Evolutionary conservation across 2,888 invertebrate genomes (phyloP).

Genomic region (Eupeodes luniger): DNA sequence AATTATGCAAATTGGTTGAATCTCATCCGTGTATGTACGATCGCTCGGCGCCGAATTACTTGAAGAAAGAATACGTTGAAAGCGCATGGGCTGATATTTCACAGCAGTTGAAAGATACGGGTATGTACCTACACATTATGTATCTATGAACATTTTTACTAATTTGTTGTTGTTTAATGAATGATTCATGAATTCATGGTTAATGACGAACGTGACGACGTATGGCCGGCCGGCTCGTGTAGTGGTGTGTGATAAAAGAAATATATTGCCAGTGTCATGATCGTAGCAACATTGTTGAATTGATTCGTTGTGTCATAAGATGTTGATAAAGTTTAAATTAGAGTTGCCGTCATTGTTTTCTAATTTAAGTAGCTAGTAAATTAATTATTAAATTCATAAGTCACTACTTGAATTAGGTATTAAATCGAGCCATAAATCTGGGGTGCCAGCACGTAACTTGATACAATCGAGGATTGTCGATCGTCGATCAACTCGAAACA

Average conservation of each 20-base stretch:
- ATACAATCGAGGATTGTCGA: too few relatives aligned
- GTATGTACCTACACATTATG: slow-evolving; percentile 79
- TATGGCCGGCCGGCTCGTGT: too few relatives aligned
- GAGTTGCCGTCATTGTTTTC: not conserved
- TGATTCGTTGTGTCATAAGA: not conserved
- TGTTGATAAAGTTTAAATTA: not conserved
- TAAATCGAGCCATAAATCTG: too few relatives aligned
- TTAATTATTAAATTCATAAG: slow-evolving; percentile 77
- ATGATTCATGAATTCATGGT: too few relatives aligned
- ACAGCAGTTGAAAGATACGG: slow-evolving; percentile 80
- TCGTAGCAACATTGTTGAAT: slow-evolving; percentile 10
- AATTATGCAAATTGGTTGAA: slow-evolving; percentile 80
- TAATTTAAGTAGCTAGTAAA: not conserved
- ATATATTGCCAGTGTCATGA: not conserved
- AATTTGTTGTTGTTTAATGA: not conserved
- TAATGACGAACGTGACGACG: too few relatives aligned
- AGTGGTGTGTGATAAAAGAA: not conserved
- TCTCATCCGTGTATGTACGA: slow-evolving; percentile 82
- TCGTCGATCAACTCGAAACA: too few relatives aligned
- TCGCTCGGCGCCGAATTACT: slow-evolving; percentile 80
- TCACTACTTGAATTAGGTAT: too few relatives aligned
- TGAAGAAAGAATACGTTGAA: slow-evolving; percentile 80
- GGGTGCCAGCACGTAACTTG: too few relatives aligned
- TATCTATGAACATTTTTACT: not conserved
- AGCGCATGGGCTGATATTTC: slow-evolving; percentile 81